Percentiles rank a stretch among this genome's conserved stretches.
Conservation (phyloP, 2,113 vertebrate genomes). For the Scopus umbretta region DNA sequence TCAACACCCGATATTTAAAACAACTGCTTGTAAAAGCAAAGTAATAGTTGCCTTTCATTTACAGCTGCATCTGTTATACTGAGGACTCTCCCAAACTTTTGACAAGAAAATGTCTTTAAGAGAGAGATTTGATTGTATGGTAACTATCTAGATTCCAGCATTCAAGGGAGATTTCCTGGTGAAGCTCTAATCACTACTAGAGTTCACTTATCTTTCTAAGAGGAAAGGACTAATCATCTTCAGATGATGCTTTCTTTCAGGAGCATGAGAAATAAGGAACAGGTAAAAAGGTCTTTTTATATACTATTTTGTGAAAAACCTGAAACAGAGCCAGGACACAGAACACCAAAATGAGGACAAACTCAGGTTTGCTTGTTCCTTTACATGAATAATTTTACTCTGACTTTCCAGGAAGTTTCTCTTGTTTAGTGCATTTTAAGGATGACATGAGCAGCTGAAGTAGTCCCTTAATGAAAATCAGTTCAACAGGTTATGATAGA, state of each 20-base stretch:
- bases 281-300: neutral
- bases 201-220: neutral
- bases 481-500: neutral
- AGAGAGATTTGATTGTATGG: neutral
- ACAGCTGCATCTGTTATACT: neutral
- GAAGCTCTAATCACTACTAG: neutral
- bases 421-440: neutral
- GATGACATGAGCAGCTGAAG: neutral
- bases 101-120: neutral
- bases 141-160: neutral
- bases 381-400: neutral
- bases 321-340: neutral
- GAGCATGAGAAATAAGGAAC: neutral
- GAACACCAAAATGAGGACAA: neutral
- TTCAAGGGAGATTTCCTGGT: neutral
- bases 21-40: neutral
- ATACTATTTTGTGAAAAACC: neutral
- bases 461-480: neutral
- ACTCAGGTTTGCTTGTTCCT: neutral
- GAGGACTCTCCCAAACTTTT: neutral
- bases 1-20: neutral
- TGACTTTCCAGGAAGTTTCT: neutral
- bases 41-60: neutral
- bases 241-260: neutral
- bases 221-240: neutral